phyloP scores from a whole-genome alignment of 2,797 vertebrate genomes.

The Vultur gryphus region DNA sequence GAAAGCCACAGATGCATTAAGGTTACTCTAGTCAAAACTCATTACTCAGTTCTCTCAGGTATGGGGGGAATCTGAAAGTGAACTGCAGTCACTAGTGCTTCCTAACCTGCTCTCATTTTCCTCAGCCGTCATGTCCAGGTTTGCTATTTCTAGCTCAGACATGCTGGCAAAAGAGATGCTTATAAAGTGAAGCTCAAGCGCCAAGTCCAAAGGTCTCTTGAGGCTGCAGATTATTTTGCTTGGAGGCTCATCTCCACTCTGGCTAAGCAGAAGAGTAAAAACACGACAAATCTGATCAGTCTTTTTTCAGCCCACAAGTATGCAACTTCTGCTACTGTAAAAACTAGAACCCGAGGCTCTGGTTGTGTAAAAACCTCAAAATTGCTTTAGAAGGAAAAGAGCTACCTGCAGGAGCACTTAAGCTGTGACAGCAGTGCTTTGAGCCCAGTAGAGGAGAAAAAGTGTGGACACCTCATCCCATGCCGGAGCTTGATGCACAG shows the following conservation, averaged over 20 bases:
- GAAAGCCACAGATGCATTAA: background rate
- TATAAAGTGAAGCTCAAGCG: background rate
- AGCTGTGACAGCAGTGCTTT: background rate
- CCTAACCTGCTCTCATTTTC: background rate
- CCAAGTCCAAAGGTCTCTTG: background rate
- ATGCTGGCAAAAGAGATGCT: background rate
- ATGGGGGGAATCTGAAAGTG: background rate
- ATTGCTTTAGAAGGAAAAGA: background rate
- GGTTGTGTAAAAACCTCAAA: background rate
- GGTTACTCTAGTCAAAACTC: background rate
- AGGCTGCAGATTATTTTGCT: background rate
- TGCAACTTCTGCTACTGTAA: background rate
- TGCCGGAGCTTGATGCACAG: background rate
- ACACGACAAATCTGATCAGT: background rate
- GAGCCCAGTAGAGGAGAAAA: background rate
- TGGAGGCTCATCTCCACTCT: background rate
- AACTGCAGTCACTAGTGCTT: background rate
- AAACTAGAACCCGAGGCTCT: background rate
- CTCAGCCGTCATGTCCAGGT: background rate
- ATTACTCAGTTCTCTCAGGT: background rate
- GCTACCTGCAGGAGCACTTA: background rate
- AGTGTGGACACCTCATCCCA: accelerated
- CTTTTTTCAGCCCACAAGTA: background rate
- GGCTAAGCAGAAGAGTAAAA: background rate
- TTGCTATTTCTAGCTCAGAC: background rate